Evolutionary conservation across 2,797 vertebrate species (phyloP).

Genomic region (Alectoris magna): DNA sequence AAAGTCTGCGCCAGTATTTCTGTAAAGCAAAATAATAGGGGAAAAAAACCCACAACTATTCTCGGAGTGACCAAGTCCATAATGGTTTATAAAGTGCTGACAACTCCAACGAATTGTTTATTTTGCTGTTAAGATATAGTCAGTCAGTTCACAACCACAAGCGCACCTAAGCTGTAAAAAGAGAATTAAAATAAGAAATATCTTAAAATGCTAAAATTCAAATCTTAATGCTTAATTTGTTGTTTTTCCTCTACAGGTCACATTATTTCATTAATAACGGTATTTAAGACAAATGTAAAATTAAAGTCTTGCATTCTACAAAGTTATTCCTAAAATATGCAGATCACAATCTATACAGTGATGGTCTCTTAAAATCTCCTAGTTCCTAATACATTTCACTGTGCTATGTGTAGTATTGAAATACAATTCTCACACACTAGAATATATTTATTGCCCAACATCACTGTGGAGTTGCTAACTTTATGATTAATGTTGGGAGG

Average conservation of each 20-base stretch:
- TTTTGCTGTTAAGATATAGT: not conserved
- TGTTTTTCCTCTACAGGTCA: not conserved
- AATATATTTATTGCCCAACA: not conserved
- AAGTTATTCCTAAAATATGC: not conserved
- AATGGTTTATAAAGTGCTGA: not conserved
- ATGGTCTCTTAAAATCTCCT: not conserved
- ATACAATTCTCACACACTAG: conserved; percentile 9
- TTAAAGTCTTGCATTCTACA: not conserved
- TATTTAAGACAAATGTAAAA: too few relatives aligned
- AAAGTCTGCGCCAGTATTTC: conserved; percentile 13
- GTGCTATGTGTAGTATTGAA: conserved; percentile 3
- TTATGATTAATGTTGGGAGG: not conserved
- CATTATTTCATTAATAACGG: not conserved
- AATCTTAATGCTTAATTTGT: not conserved
- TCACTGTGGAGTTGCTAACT: not conserved
- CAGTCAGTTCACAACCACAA: not conserved
- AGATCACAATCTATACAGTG: not conserved
- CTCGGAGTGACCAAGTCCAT: not conserved
- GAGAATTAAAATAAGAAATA: not conserved
- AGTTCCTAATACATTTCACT: conserved; percentile 18
- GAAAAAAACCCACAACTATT: not conserved
- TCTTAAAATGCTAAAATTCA: not conserved
- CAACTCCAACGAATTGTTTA: not conserved
- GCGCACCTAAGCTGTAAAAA: not conserved
- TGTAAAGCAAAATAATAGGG: conserved; percentile 18